A percentile compares a stretch with the other conserved stretches of the same genome.
Evolutionary conservation across 2,113 vertebrate species (phyloP).

Genomic region (Nyctibius bracteatus): DNA sequence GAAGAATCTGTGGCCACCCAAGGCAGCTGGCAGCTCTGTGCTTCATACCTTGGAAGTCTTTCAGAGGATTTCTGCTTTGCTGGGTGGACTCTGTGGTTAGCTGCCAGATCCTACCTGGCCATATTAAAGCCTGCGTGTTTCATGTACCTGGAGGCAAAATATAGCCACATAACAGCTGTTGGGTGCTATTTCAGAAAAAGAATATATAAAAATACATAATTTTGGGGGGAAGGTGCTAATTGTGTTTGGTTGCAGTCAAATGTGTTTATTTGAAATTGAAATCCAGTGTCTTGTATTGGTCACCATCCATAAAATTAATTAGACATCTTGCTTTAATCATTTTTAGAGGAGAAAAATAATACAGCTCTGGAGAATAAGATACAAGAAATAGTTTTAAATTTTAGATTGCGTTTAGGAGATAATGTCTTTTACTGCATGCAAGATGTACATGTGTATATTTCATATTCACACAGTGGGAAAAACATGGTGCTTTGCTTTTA

Average conservation of each 20-base stretch:
- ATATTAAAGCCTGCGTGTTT: background rate
- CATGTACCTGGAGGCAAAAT: background rate
- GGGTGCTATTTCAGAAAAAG: background rate
- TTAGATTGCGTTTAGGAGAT: accelerated
- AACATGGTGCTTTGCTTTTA: background rate
- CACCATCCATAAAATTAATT: background rate
- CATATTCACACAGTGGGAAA: background rate
- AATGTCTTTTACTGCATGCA: background rate
- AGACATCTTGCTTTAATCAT: background rate
- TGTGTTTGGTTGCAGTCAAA: background rate
- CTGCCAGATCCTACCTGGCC: background rate
- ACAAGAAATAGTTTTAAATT: background rate
- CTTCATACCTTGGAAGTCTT: background rate
- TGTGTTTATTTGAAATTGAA: background rate
- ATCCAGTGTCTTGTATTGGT: background rate
- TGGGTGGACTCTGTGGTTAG: background rate
- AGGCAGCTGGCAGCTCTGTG: background rate
- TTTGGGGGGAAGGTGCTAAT: background rate
- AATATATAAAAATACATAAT: background rate
- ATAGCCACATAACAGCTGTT: accelerated
- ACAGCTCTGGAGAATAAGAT: background rate
- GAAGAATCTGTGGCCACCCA: accelerated
- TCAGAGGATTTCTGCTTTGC: background rate
- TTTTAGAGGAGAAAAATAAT: background rate
- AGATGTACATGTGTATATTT: background rate